These are phyloP conservation scores for Papilio protenor DNA, from an alignment of 2,888 invertebrate species.

Conservation along the genomic window DNA sequence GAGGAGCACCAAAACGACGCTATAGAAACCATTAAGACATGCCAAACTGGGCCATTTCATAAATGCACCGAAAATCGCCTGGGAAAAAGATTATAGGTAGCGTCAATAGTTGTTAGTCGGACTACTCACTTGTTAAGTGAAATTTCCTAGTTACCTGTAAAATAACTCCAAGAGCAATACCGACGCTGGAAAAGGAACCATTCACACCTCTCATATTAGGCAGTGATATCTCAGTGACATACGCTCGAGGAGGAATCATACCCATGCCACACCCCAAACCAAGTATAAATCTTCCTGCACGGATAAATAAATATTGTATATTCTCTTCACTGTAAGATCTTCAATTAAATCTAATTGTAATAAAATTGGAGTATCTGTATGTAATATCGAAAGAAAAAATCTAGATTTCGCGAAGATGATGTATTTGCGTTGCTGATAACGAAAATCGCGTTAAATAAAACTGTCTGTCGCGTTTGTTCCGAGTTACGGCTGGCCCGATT, in stretches of 20 bases:
- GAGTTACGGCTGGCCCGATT: no score
- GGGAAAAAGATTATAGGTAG: slow-evolving; percentile 44
- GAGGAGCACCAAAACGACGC: slow-evolving; percentile 49
- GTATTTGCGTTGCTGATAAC: no score
- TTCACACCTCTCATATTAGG: slow-evolving; percentile 88
- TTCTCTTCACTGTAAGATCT: neutral
- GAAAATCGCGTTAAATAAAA: no score
- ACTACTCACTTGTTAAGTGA: neutral
- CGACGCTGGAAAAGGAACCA: slow-evolving; percentile 86
- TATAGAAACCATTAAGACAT: slow-evolving; percentile 52
- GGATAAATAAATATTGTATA: neutral
- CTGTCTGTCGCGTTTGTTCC: no score
- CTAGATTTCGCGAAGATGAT: no score
- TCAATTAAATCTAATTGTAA: no score
- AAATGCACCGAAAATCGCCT: slow-evolving; percentile 60
- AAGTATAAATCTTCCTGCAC: slow-evolving; percentile 80
- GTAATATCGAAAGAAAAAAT: no score
- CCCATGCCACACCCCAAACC: slow-evolving; percentile 88
- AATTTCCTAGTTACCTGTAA: slow-evolving; percentile 59
- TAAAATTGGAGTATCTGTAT: no score
- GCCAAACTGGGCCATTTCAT: slow-evolving; percentile 59
- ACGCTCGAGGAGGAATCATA: slow-evolving; percentile 85
- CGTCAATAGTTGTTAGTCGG: neutral
- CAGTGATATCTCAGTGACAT: slow-evolving; percentile 86
- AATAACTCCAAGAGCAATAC: slow-evolving; percentile 86